Base-by-base conservation (phyloP, 1,140 invertebrate genomes). In the Scylla paramamosain region DNA sequence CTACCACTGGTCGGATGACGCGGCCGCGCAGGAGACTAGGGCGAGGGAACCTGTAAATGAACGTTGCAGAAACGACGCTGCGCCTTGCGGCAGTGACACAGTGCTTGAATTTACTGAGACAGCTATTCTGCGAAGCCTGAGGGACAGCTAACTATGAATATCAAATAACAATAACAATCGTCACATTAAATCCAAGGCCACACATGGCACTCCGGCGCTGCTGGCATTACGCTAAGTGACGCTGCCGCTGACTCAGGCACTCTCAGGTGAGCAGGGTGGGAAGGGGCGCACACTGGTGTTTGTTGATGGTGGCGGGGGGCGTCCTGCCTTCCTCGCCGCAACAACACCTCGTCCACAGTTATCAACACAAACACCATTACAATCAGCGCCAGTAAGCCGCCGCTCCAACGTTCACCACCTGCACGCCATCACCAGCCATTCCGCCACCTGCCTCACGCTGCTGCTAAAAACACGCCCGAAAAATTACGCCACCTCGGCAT, bases 1-100 rank as follows among this genome's bases (percentile, higher is more conserved):
- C 29, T 32, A 14, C n/a, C 67, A 93, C 32, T 20, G 45, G 32
- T 14, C 82, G n/a, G 91, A 77, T 93, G 77, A 93, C 91, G 83
- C 46, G 86, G 45, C 86, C 45, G 2, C 67, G 25, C 25, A n/a
- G 67, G 20, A n/a, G 52, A 20, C 16, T 77, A n/a, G 89, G 86
- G 45, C 28, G 89, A 28, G 10, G 89, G 16, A 59, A 59, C 10
- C 52, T 59, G 10, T 59, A 20, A 59, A 12, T 14, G 52, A 59
- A 20, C 10, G 12, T 91, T 46, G 52, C 89, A 91, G 2, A 12
- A 20, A n/a, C 20, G n/a, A n/a, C n/a, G 20, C n/a, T 77, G 67
- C 1, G n/a, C 6, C 67, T 59, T 2, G 1, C 39, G 39, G 52
- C 52, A 12, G 52, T 20, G 52, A 39, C 39, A 39, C 39, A 59